A percentile compares a stretch with the other conserved stretches of the same genome.
phyloP scores from a whole-genome alignment of 2,113 vertebrate genomes.

The Hippolais icterina region DNA sequence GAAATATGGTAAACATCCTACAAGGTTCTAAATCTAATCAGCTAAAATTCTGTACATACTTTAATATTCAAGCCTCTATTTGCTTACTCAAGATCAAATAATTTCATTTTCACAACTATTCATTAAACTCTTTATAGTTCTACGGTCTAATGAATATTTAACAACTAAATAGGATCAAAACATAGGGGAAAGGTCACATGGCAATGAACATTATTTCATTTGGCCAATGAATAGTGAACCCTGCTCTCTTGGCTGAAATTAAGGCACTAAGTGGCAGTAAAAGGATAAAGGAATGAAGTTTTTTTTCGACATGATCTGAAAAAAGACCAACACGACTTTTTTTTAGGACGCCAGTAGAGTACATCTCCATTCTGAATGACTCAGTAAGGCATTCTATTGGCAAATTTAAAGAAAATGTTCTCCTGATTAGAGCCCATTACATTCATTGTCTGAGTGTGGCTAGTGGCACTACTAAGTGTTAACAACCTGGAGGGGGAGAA shows the following conservation, averaged over 20 bases:
- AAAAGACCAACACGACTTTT: constrained; percentile 30
- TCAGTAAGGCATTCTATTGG: constrained; percentile 81
- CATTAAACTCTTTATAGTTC: constrained; percentile 59
- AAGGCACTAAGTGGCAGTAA: constrained; percentile 82
- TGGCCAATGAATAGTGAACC: constrained; percentile 71
- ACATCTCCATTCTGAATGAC: constrained; percentile 60
- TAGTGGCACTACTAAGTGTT: constrained; percentile 55
- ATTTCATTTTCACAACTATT: constrained; percentile 55
- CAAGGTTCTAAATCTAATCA: constrained; percentile 50
- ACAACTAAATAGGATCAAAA: constrained; percentile 54
- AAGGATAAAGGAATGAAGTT: constrained; percentile 62
- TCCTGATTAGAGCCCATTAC: constrained; percentile 73
- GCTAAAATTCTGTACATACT: constrained; percentile 53
- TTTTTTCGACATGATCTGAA: constrained; percentile 28
- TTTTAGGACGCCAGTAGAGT: constrained; percentile 63
- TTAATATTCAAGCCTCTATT: constrained; percentile 58
- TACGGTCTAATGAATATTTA: constrained; percentile 67
- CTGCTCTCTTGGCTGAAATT: constrained; percentile 77
- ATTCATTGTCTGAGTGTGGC: constrained; percentile 75
- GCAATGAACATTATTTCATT: constrained; percentile 65
- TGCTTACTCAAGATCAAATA: constrained; percentile 50
- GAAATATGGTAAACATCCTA: constrained; percentile 64
- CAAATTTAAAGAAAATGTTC: constrained; percentile 73
- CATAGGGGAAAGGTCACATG: constrained; percentile 13
- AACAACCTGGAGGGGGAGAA: constrained; percentile 21